Percentiles rank a stretch among this genome's conserved stretches.
Evolutionary conservation across 1,140 invertebrate genomes (phyloP).

Genomic region (Gryon sp.): DNA sequence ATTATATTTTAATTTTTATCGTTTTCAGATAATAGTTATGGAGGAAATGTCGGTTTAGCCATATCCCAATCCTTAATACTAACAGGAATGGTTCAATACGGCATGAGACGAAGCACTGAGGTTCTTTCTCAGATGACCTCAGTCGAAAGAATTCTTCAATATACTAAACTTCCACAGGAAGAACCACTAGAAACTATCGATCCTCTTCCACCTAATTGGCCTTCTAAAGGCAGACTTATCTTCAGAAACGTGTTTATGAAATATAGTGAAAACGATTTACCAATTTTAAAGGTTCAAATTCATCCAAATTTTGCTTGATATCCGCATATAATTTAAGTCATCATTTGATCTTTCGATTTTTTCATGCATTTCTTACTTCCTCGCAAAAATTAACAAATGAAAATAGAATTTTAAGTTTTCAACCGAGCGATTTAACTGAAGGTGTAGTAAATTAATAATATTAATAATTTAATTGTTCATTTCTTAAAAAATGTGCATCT

Average conservation of each 20-base stretch:
- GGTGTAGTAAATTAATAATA: too few species aligned
- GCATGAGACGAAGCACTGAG: conserved; percentile 87
- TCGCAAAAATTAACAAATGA: too few species aligned
- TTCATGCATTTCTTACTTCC: too few species aligned
- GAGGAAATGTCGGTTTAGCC: conserved; percentile 88
- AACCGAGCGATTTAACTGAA: too few species aligned
- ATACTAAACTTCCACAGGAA: conserved; percentile 84
- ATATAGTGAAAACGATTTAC: conserved; percentile 83
- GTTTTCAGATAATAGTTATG: conserved; percentile 63
- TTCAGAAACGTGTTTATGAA: conserved; percentile 84
- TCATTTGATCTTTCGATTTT: too few species aligned
- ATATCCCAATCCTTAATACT: conserved; percentile 90
- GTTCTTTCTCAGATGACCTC: conserved; percentile 89
- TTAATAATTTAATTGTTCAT: background rate
- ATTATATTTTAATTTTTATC: background rate
- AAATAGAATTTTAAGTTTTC: too few species aligned
- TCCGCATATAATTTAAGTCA: too few species aligned
- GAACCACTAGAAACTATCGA: conserved; percentile 70
- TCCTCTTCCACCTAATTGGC: conserved; percentile 77
- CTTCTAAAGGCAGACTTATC: conserved; percentile 70
- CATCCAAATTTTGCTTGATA: too few species aligned
- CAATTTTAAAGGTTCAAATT: conserved; percentile 82
- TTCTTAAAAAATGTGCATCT: background rate
- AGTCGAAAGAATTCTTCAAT: conserved; percentile 89
- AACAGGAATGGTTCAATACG: conserved; percentile 91